Percentiles rank a stretch among this genome's conserved stretches.
Evolutionary conservation across 1,140 invertebrate genomes (phyloP).

Genomic region (Andrena cerasifolii): DNA sequence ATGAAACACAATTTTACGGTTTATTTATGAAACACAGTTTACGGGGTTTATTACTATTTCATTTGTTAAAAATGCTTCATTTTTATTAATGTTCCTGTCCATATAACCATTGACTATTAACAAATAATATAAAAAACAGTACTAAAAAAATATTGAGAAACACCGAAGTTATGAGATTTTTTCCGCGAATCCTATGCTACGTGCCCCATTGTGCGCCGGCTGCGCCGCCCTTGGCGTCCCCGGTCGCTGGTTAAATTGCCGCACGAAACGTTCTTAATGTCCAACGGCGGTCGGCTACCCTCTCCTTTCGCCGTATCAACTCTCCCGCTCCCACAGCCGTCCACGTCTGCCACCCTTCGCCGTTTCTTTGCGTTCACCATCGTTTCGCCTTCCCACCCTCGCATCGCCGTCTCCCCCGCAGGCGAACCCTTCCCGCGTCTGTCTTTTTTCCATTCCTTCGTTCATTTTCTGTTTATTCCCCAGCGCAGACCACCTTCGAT

Average conservation of each 20-base stretch:
- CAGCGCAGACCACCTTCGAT: slow-evolving; percentile 8
- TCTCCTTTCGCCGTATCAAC: slow-evolving; percentile 29
- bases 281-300: slow-evolving; percentile 59
- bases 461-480: slow-evolving; percentile 38
- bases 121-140: no score
- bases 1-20: no score
- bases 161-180: no score
- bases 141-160: no score
- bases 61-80: no score
- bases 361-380: neutral
- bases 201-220: no score
- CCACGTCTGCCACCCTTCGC: slow-evolving; percentile 9
- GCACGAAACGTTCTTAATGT: slow-evolving; percentile 74
- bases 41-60: no score
- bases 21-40: no score
- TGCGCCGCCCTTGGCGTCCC: slow-evolving; percentile 55
- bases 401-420: neutral
- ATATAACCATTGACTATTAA: no score
- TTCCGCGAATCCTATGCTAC: no score
- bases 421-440: neutral
- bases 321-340: neutral
- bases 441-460: slow-evolving; percentile 46
- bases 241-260: slow-evolving; percentile 66
- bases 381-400: no score
- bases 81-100: no score